Evolutionary conservation across 2,888 invertebrate genomes (phyloP), one percentile per base, ranked within the genome.

Genomic region (Hermaeophaga mercurialis): DNA sequence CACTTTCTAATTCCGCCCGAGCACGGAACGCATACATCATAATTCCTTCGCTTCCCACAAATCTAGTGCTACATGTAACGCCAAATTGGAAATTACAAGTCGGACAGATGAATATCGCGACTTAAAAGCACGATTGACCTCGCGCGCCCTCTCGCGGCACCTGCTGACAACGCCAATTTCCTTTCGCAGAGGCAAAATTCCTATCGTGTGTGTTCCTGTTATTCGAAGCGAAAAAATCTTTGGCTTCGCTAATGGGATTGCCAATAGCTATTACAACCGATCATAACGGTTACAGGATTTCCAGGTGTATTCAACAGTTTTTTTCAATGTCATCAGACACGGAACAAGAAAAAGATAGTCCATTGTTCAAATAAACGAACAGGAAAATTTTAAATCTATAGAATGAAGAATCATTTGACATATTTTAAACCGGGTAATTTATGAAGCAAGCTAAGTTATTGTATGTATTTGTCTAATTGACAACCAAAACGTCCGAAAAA

Each of bases 81-180:
- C 52, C 55, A 58, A 58, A 57, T 60, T 41, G 48, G 52, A 55
- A 48, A 58, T 57, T 57, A 57, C 60, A 54, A 60, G 56, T 50
- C 54, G 46, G 54, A 54, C 56, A 60, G 57, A 60, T 60, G 48
- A 57, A 54, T 60, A 60, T 60, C 56, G 53, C 43, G 19, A 48
- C 33, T 43, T 48, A 53, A 54, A 28, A 54, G 59, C 63, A 63
- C 61, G 63, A 63, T 61, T 62, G 64, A 64, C 64, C 64, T 54
- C 34, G 17, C 34, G 57, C 55, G 59, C 62, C 62, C 60, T 54
- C 60, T 62, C 61, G 59, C 64, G 54, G 64, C 52, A 53, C 48
- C 50, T 54, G 54, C 47, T 48, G 36, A 38, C 45, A 48, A 49
- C 34, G 45, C 56, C 54, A 44, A 47, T 46, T 50, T 44, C 56